Conservation (phyloP, 2,113 vertebrate species). For the Furnarius figulus region DNA sequence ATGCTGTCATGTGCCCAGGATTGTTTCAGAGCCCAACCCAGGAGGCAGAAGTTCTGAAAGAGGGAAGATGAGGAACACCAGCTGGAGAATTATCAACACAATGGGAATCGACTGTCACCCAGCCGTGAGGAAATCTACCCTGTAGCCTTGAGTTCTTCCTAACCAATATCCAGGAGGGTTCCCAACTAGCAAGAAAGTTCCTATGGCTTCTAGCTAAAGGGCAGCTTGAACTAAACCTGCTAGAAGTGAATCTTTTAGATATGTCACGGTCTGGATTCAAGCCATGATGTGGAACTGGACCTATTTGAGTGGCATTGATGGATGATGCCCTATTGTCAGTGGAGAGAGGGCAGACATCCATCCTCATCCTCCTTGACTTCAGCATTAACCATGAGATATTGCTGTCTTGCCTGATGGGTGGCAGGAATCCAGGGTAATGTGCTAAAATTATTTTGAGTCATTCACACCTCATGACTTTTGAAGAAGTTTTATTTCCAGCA, state of each 20-base stretch:
- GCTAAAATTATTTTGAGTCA: slow-evolving; percentile 7
- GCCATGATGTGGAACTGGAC: background rate
- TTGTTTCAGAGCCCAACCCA: background rate
- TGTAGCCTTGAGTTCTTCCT: background rate
- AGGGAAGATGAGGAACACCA: background rate
- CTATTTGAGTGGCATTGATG: background rate
- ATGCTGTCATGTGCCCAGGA: background rate
- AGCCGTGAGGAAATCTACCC: background rate
- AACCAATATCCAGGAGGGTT: background rate
- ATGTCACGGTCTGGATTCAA: background rate
- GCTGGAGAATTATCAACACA: background rate
- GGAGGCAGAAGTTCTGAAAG: background rate
- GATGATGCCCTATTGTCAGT: background rate
- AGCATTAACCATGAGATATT: slow-evolving; percentile 40
- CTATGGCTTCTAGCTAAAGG: background rate
- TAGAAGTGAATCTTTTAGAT: background rate
- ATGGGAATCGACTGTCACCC: background rate
- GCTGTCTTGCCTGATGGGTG: background rate
- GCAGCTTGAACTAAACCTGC: background rate
- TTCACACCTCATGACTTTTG: background rate
- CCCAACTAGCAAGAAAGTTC: background rate
- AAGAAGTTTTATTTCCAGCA: background rate
- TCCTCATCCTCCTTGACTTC: slow-evolving; percentile 48
- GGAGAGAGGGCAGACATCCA: slow-evolving; percentile 17
- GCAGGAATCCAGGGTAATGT: slow-evolving; percentile 17